A percentile compares a stretch with the other conserved stretches of the same genome.
Conservation (phyloP, 2,888 invertebrate species). For the Perizoma flavofasciatum region DNA sequence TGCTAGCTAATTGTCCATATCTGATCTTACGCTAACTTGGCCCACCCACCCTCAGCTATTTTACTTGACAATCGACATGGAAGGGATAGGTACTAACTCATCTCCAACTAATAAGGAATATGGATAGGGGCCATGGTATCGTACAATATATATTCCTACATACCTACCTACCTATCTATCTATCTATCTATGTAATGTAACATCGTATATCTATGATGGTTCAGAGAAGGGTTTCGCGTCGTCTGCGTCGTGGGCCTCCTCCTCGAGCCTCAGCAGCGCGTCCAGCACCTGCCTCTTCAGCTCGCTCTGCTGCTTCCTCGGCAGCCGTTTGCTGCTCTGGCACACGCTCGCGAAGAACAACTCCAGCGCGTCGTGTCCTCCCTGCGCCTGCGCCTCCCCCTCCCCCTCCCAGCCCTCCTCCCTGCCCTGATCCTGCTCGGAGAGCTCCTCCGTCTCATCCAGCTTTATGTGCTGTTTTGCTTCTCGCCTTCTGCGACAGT, state of each 20-base stretch:
- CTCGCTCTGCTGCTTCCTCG: conserved; percentile 55
- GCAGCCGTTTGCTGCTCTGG: conserved; percentile 68
- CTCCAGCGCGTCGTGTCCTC: conserved; percentile 64
- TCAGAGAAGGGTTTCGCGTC: conserved; percentile 17
- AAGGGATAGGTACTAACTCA: too few species aligned
- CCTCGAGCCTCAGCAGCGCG: conserved; percentile 64
- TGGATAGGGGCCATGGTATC: too few species aligned
- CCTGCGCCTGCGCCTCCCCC: conserved; percentile 56
- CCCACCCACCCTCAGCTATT: too few species aligned
- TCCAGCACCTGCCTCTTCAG: conserved; percentile 70
- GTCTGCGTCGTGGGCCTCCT: conserved; percentile 56
- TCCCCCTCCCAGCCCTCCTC: conserved; percentile 45
- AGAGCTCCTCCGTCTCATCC: conserved; percentile 57
- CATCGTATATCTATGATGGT: conserved; percentile 6
- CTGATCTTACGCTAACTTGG: too few species aligned
- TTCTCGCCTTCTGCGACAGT: conserved; percentile 50
- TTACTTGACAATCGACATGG: too few species aligned
- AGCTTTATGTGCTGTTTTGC: conserved; percentile 53
- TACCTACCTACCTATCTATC: too few species aligned
- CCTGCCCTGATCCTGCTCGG: conserved; percentile 41
- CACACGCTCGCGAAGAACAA: conserved; percentile 78
- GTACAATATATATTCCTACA: too few species aligned
- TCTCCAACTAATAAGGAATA: too few species aligned
- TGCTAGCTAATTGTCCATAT: too few species aligned
- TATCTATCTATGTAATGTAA: too few species aligned